Conservation (phyloP, 2,113 vertebrate species). For the Raja brachyura region DNA sequence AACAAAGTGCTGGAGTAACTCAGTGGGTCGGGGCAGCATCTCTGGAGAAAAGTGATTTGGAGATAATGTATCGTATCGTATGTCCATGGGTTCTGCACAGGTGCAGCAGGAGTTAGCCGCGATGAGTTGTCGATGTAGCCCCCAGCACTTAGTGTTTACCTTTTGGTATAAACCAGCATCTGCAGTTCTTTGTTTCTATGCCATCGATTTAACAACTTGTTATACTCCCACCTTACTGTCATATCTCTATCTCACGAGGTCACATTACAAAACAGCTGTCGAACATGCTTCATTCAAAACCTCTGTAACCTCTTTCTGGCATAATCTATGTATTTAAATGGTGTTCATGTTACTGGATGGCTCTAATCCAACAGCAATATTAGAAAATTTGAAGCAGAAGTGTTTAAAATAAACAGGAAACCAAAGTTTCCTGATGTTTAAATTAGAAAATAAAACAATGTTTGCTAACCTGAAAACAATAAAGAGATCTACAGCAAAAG, state of each 20-base stretch:
- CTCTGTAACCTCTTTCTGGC: neutral
- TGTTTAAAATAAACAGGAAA: neutral
- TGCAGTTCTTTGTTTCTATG: neutral
- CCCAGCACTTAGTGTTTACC: no score
- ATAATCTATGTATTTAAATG: neutral
- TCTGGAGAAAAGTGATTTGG: no score
- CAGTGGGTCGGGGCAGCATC: no score
- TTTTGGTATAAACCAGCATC: no score
- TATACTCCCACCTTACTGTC: neutral
- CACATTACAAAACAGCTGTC: neutral
- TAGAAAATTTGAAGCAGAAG: neutral
- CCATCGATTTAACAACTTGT: neutral
- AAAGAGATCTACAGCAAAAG: no score
- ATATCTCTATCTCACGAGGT: neutral
- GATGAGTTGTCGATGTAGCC: no score
- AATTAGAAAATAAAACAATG: neutral
- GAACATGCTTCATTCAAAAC: neutral
- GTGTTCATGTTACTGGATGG: neutral
- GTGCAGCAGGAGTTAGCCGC: no score
- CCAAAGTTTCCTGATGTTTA: neutral
- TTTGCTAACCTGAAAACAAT: neutral
- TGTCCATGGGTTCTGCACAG: no score
- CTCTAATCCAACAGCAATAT: neutral
- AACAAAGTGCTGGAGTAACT: no score
- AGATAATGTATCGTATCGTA: no score